phyloP scores from a whole-genome alignment of 2,797 vertebrate species.

The Sylvilagus floridanus region DNA sequence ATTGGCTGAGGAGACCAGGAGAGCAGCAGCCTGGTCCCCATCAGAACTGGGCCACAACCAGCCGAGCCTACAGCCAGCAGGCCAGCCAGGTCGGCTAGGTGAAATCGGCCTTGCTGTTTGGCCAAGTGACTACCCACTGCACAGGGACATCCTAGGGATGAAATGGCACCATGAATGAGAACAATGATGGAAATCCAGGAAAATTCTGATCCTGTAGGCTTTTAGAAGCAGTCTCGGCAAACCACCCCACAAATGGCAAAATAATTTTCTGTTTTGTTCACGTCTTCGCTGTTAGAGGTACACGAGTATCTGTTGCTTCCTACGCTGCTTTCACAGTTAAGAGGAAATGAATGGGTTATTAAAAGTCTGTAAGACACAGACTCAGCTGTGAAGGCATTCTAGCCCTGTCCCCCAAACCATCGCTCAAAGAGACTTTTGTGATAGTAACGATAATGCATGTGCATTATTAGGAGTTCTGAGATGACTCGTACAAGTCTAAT shows the following conservation, averaged over 20 bases:
- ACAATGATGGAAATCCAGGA: not conserved
- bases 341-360: constrained; percentile 15
- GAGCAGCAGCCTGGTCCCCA: no score
- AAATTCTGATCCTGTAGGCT: not conserved
- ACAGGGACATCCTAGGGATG: not conserved
- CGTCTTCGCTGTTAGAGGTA: not conserved
- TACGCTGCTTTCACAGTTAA: constrained; percentile 5
- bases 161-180: not conserved
- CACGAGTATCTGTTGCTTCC: not conserved
- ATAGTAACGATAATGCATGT: constrained; percentile 53
- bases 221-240: not conserved
- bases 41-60: not conserved
- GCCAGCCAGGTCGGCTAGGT: not conserved
- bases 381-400: constrained; percentile 2
- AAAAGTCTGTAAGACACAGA: not conserved
- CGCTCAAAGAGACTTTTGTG: constrained; percentile 73
- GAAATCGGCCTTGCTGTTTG: not conserved
- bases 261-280: not conserved
- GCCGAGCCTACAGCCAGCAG: rapidly evolving
- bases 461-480: constrained; percentile 35
- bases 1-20: not conserved
- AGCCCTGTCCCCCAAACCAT: not conserved
- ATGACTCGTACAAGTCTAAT: constrained; percentile 59
- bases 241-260: not conserved
- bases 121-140: not conserved